Evolutionary conservation across 2,113 vertebrate genomes (phyloP), one percentile per base, ranked within the genome.

Genomic region (Cynocephalus volans): DNA sequence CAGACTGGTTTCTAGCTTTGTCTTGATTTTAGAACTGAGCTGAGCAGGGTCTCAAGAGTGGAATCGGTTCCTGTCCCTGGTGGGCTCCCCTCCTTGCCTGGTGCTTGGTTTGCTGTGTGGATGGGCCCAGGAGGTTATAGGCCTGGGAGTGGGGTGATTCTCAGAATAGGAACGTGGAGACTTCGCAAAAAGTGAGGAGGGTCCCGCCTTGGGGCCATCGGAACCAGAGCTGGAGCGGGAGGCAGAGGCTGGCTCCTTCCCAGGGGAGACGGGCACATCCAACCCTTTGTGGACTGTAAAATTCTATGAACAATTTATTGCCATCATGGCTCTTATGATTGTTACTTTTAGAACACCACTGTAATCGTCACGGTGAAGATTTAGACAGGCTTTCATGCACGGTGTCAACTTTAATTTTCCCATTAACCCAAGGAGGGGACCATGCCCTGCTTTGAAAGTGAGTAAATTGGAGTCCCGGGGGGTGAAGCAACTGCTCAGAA

Each of bases 401-500:
- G 45, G 23, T 18, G 33, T 41, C 48, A 31, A 0, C 84, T 60
- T 70, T 8, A 64, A 48, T 76, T 54, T 69, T 79, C 48, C 28
- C 48, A 41, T 88, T 84, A 31, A 23, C 23, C 72, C 75, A 3
- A 0, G 0, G 56, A 64, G 9, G 13, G 9, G 52, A 62, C 0
- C 7, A n/a, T 4, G 17, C 36, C 45, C 23, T 5, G 7, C 45
- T 90, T 33, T 23, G 17, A 4, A 41, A 67, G 62, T 9, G 52
- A 50, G 33, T 5, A 13, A 31, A 12, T 50, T 1, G 0, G 67
- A 31, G 58, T 50, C 45, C 77, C n/a, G 56, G 24, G 48, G 41
- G 77, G 50, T 3, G 8, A 28, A 1, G 3, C 0, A 0, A 0
- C n/a, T 15, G 4, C 64, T 56, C 26, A 3, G 17, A 50, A 69